Base-by-base conservation (phyloP, 2,797 vertebrate species). In the Echeneis naucrates region DNA sequence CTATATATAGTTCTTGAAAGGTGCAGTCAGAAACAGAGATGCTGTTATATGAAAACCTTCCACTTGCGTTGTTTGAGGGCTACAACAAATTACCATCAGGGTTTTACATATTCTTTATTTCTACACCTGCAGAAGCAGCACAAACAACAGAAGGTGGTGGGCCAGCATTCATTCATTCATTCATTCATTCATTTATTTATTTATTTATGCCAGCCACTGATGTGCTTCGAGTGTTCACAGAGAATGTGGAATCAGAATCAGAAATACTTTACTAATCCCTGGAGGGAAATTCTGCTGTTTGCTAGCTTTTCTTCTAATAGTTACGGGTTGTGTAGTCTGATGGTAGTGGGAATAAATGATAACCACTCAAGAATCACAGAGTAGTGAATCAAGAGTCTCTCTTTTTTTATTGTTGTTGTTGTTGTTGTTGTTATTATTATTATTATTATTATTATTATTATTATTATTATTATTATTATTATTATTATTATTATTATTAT, bases 91-190 rank as follows among this genome's bases (percentile, higher is more conserved):
- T 32, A 30, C 64, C 8, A 26, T 58, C 55, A 64, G 12, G 52
- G 33, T 63, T 72, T 87, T 66, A 89, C 86, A 79, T 83, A 88
- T 88, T 88, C 38, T 89, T 70, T 59, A 54, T 54, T 70, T 61
- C 32, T 69, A 44, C 62, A 72, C 77, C 70, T 68, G 75, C 70
- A 77, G 57, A 76, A 64, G 58, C 54, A 75, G 71, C 81, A 40
- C 44, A 76, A 68, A 62, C 83, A 81, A 69, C 57, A 64, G 75
- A 77, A 83, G 53, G 64, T 8, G 5, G 37, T 30, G 14, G 53
- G 40, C 63, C 53, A 32, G 17, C 59, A 75, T 58, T 65, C 17
- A 32, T 24, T 68, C 45, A 72, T 60, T n/a, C n/a, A n/a, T n/a
- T n/a, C n/a, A n/a, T n/a, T n/a, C n/a, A n/a, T n/a, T 65, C 17